Base-by-base conservation (phyloP, 2,888 invertebrate genomes). In the Busseola fusca region DNA sequence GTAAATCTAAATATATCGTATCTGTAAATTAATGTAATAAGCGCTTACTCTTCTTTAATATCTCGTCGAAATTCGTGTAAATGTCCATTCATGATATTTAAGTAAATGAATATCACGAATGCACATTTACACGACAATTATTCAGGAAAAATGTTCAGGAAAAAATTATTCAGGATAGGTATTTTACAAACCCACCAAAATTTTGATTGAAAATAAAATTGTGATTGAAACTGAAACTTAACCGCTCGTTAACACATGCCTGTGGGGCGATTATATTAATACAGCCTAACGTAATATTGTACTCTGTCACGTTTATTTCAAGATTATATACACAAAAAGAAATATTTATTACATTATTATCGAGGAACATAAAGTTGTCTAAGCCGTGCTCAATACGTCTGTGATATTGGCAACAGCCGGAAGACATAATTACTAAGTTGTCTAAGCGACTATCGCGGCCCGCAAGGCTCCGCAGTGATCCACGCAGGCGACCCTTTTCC, bases 401-500 rank as follows among this genome's bases (percentile, higher is more conserved):
- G 66, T 48, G 58, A 58, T 78, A 69, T 78, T 66, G 74, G 74
- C 68, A 71, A 78, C 68, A 63, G 80, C 80, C 78, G 78, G 74
- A 67, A 81, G 80, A 69, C 67, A 80, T 80, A 62, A 74, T 74
- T 78, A 78, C 75, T 60, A 78, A 81, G 65, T 80, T 58, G 71
- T 81, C 70, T 62, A 18, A 64, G 76, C 65, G 80, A 64, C 12
- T 65, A 73, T 76, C 54, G 66, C 60, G 60, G 52, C 18, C 57
- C 62, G 68, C 60, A n/a, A 40, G 34, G 30, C 70, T 14, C 10
- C 21, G 57, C 37, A 14, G 42, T 21, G 0, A 42, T n/a, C 54
- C 66, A 58, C 50, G 9, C 57, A 10, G 59, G 34, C 64, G 59
- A 58, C 79, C 69, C 65, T 21, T 48, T 21, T 70, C 80, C 64